Evolutionary conservation across 1,140 invertebrate genomes (phyloP), one percentile per base, ranked within the genome.

Genomic region (Aphelenchoides avenae): DNA sequence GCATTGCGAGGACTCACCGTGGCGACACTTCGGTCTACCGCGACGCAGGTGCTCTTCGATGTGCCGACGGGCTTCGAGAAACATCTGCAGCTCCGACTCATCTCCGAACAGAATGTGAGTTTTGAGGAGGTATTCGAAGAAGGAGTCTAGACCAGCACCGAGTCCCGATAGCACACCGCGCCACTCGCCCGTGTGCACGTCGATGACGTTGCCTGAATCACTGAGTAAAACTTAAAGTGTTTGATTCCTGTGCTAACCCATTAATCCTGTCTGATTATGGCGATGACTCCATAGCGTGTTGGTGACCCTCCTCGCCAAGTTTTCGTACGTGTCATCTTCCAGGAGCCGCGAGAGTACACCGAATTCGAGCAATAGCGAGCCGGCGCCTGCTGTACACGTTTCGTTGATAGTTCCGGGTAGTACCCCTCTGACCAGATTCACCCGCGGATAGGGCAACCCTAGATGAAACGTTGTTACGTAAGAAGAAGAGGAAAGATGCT

Each of bases 121-220:
- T 74, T 86, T 86, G 18, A 86, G 78, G 43, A 86, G 75, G 77
- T 86, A 86, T 77, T 86, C 85, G 75, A 81, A 86, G 72, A 84
- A 86, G 9, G 84, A 85, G 72, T 86, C 85, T n/a, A 85, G 71
- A 18, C 85, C 85, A 42, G 85, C 85, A 24, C 85, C 85, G 5
- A 86, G 67, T 3, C 85, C 85, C 30, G 82, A 83, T 70, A 85
- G 78, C 40, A 79, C 72, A 11, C 84, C 81, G 18, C 80, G 70
- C 85, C 85, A 86, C 71, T 83, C 78, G 3, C 85, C 85, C 31
- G 83, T 84, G 66, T 85, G 81, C 18, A 85, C 81, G 71, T 86
- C 79, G 40, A 85, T 82, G 3, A 84, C 80, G 77, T 84, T 84
- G 29, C 83, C 83, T 83, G 15, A 60, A 60, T 36, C n/a, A 36